Evolutionary conservation across 2,888 invertebrate species (phyloP), one percentile per base, ranked within the genome.

Genomic region (Amphipyra tragopoginis): DNA sequence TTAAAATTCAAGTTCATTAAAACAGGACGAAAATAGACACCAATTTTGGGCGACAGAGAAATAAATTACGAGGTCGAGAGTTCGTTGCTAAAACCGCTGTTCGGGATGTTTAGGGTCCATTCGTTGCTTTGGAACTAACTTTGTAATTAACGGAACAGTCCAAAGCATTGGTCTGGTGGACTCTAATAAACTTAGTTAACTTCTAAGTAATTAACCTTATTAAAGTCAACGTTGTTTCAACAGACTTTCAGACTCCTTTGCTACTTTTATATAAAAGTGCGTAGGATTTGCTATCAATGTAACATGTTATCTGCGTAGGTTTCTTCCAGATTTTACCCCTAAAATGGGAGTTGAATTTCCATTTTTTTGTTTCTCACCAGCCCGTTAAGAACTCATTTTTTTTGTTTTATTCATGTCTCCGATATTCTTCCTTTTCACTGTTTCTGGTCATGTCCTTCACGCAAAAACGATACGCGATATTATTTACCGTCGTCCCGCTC

Each of bases 61-160:
- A 50, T 53, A 73, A 57, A 59, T 62, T 36, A 58, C 36, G 43
- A 40, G 39, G 54, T 50, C 54, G 42, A 33, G 33, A 49, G 52
- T 66, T 66, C 29, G 54, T 44, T 43, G 34, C 33, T 34, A 44
- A 52, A 55, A 36, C 65, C 42, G 15, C 39, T 57, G 57, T 57
- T 65, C 9, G 15, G 40, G 44, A 47, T 65, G 42, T 75, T 68
- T 47, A 52, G 36, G 42, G 40, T 10, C 47, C 14, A 47, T 47
- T 42, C 49, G 38, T 65, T 55, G 59, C 67, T 66, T 73, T 61
- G 55, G 52, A 70, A 56, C 62, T 56, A 74, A 71, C 77, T 77
- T 74, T n/a, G 55, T 65, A 72, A 72, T 65, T 77, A 74, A 59
- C 55, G 36, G 48, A 66, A 54, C 43, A 49, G 53, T 7, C 51